Evolutionary conservation across 2,113 vertebrate species (phyloP).

Genomic region (Etheostoma spectabile): DNA sequence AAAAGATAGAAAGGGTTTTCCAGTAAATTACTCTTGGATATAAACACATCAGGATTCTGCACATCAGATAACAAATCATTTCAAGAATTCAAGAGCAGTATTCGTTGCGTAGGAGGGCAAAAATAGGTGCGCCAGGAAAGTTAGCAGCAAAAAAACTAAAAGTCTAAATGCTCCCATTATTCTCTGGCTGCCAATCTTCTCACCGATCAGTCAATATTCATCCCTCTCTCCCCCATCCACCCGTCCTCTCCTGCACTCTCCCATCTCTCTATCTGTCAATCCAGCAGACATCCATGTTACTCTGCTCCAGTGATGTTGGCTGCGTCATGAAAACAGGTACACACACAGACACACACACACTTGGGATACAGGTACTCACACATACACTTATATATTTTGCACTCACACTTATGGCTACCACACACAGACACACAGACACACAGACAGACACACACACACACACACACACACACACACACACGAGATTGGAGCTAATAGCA

Average conservation of each 20-base stretch:
- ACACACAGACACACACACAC: conserved; percentile 20
- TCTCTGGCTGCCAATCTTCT: conserved; percentile 79
- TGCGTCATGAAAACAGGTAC: conserved; percentile 70
- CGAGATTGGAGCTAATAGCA: conserved; percentile 74
- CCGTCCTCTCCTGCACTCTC: conserved; percentile 80
- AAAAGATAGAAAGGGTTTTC: conserved; percentile 77
- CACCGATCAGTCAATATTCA: conserved; percentile 82
- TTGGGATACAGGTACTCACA: conserved; percentile 30
- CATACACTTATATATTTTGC: conserved; percentile 49
- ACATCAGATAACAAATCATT: conserved; percentile 76
- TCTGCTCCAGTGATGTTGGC: conserved; percentile 64
- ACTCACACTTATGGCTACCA: conserved; percentile 21
- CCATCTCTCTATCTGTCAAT: conserved; percentile 80
- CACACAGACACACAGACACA: no score
- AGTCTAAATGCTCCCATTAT: conserved; percentile 77
- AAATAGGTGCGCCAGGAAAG: conserved; percentile 75
- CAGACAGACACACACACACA: background rate
- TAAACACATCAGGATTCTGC: conserved; percentile 79
- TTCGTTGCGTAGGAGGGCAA: conserved; percentile 73
- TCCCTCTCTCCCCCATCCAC: conserved; percentile 73
- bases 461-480: background rate
- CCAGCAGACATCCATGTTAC: conserved; percentile 65
- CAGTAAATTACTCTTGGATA: conserved; percentile 78
- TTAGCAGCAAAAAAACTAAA: conserved; percentile 46
- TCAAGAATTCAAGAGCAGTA: conserved; percentile 69